Base-by-base conservation (phyloP, 2,888 invertebrate genomes). In the Stegophylla sp. region DNA sequence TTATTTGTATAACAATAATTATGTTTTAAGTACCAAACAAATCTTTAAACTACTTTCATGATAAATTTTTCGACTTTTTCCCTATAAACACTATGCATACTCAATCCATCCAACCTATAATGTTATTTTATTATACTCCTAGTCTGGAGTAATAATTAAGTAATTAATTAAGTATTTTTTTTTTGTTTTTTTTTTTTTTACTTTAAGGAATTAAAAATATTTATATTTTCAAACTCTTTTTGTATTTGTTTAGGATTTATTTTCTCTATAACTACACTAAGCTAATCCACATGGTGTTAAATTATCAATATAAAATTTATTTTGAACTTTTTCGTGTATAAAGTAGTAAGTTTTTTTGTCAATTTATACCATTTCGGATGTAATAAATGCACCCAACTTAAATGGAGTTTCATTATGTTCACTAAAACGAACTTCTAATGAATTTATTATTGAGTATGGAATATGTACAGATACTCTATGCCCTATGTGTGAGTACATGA, bases 331-430 rank as follows among this genome's bases (percentile, higher is more conserved):
- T 64, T 41, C 34, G 41, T 20, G 63, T 64, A 64, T 64, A 41
- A 64, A n/a, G 20, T 64, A 41, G 13, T 3, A 64, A 41, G n/a
- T 20, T 64, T 64, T 64, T 64, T 41, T 64, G 1, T 64, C 63
- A 64, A 64, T 64, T 41, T 64, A n/a, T 7, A 63, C 10, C 63
- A 63, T 63, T 63, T 63, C 63, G 34, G 63, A 63, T 41, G 63
- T n/a, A 63, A 63, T 63, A 63, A 63, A 63, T 63, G n/a, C 41
- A 41, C 34, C 34, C 34, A 63, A 63, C 9, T 63, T 63, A n/a
- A 63, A 63, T 63, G 63, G 63, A 7, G 63, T 63, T 63, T 63
- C 63, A 63, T 63, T 63, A n/a, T 63, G 63, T 63, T 63, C 63
- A 63, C 63, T 63, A 34, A 63, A 63, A 63, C 34, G 34, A 34